Evolutionary conservation across 2,797 vertebrate genomes (phyloP), one percentile per base, ranked within the genome.

Genomic region (Merluccius polli): DNA sequence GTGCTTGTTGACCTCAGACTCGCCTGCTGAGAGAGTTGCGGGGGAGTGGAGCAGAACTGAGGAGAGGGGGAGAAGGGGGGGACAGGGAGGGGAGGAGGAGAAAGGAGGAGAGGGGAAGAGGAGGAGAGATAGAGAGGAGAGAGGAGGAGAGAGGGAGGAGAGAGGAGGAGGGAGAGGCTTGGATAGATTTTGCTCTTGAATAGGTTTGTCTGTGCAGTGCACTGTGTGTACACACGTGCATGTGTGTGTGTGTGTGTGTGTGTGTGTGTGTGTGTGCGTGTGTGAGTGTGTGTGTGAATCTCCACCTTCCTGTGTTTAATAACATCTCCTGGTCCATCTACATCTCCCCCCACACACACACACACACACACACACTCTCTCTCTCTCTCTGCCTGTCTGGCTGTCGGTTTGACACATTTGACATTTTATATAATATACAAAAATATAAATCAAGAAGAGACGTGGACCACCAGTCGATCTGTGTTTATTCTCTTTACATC

Each of bases 401-500:
- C 10, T 65, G 59, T 65, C 4, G 2, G 11, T 65, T 59, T 9
- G 21, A 9, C 6, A n/a, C n/a, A n/a, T 59, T n/a, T 21, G 16
- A 48, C 44, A 48, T 15, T 21, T 48, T 59, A 18, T 4, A 52
- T 52, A 52, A 52, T 52, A 52, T 59, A 21, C 1, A n/a, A n/a
- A 59, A n/a, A 24, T 63, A 63, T 12, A 63, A 27, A 59, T 59
- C 52, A 65, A 65, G n/a, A 27, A 65, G 59, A 65, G 27, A 65
- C 52, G 18, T 59, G 52, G 21, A 59, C 52, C 52, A n/a, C 24
- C 59, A 65, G 59, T 65, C 24, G 59, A 65, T 65, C 59, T 65
- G 59, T 65, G 59, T 65, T 65, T 65, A 65, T 65, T 65, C n/a
- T 65, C 59, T 65, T 27, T 65, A 65, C 59, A 65, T 65, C 59